Percentiles rank a stretch among this genome's conserved stretches.
These are phyloP conservation scores for Mus spicilegus DNA, from an alignment of 2,113 vertebrate species.

Conservation along the genomic window DNA sequence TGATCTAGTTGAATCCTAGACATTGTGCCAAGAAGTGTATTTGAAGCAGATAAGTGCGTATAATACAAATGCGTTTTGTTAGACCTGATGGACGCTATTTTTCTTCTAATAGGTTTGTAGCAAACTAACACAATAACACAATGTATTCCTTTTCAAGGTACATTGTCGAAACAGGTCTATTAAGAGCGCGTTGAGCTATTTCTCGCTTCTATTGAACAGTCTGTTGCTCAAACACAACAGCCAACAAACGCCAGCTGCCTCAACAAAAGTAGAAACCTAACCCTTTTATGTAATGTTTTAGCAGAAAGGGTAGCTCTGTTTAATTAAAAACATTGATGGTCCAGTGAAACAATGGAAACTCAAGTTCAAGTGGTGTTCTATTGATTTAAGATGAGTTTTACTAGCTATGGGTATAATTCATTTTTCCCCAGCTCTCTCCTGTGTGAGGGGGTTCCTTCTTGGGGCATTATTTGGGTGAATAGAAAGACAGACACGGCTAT, in stretches of 20 bases:
- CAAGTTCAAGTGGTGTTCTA: constrained; percentile 79
- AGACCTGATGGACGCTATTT: constrained; percentile 85
- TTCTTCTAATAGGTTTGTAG: constrained; percentile 80
- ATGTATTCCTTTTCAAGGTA: constrained; percentile 78
- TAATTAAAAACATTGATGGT: constrained; percentile 84
- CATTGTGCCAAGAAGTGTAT: constrained; percentile 84
- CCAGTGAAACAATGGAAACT: constrained; percentile 79
- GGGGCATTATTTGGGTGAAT: constrained; percentile 66
- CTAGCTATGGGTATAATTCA: constrained; percentile 74
- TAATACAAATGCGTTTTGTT: constrained; percentile 84
- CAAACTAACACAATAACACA: constrained; percentile 68
- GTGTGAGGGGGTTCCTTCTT: constrained; percentile 66
- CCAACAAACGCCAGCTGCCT: constrained; percentile 81
- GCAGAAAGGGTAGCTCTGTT: constrained; percentile 75
- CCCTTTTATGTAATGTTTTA: constrained; percentile 77
- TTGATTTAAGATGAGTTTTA: constrained; percentile 75
- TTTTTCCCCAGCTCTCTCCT: not conserved
- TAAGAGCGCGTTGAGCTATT: constrained; percentile 69
- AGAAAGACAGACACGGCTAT: constrained; percentile 67
- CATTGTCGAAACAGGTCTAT: constrained; percentile 74
- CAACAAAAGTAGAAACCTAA: constrained; percentile 76
- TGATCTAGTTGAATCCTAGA: constrained; percentile 82
- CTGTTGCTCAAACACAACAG: constrained; percentile 83
- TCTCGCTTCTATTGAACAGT: constrained; percentile 74
- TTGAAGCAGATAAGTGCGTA: constrained; percentile 82